phyloP scores from a whole-genome alignment of 2,888 invertebrate species.

The Schizaphis graminum region DNA sequence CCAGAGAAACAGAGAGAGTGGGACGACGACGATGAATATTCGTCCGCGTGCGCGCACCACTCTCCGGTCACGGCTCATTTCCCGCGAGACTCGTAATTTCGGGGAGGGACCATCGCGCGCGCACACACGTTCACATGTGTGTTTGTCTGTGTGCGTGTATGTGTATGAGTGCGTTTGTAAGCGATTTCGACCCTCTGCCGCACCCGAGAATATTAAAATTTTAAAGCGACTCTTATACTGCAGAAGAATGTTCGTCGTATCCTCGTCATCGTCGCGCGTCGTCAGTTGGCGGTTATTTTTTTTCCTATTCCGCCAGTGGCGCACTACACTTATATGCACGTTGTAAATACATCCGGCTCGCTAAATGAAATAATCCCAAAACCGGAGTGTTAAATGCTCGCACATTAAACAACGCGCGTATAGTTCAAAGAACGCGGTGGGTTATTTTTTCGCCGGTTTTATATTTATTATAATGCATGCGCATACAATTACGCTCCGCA shows the following conservation, averaged over 20 bases:
- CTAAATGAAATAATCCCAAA: slow-evolving; percentile 32
- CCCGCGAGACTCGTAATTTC: slow-evolving; percentile 56
- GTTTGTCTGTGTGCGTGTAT: neutral
- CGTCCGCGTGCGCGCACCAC: neutral
- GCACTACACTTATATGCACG: no score
- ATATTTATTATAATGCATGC: slow-evolving; percentile 22
- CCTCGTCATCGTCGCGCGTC: neutral
- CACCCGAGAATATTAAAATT: neutral
- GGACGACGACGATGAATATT: neutral
- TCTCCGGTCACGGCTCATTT: slow-evolving; percentile 36
- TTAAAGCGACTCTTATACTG: neutral
- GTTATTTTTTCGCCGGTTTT: neutral
- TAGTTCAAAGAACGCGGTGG: neutral
- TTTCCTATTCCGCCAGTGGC: neutral
- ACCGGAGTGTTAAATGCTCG: slow-evolving; percentile 19
- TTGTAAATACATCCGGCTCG: neutral
- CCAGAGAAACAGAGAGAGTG: neutral
- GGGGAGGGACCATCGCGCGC: neutral
- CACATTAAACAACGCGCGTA: neutral
- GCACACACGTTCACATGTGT: neutral
- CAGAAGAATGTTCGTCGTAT: neutral
- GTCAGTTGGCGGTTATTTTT: neutral
- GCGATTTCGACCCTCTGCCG: neutral
- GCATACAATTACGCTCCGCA: neutral
- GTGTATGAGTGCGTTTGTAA: neutral